Evolutionary conservation across 2,113 vertebrate genomes (phyloP).

Genomic region (Myodes glareolus): DNA sequence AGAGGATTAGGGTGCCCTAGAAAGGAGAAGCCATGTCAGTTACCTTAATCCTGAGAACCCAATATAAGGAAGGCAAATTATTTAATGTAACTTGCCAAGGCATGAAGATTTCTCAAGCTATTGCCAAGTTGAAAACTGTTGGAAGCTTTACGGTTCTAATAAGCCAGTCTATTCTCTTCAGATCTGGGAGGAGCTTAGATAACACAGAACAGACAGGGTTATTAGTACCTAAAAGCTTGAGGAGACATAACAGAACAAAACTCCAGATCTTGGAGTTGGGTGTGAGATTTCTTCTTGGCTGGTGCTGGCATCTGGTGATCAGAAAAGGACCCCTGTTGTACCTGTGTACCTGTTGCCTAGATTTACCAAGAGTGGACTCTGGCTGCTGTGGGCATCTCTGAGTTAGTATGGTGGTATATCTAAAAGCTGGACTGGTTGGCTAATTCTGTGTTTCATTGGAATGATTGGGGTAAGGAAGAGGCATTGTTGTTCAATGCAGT

Average conservation of each 20-base stretch:
- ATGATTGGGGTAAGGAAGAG: background rate
- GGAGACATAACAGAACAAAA: background rate
- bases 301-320: background rate
- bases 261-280: background rate
- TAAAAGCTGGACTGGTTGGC: background rate
- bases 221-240: background rate
- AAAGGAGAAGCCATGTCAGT: background rate
- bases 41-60: background rate
- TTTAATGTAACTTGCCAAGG: background rate
- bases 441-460: background rate
- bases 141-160: background rate
- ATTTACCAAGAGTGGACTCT: background rate
- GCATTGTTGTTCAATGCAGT: too few relatives aligned
- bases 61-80: background rate
- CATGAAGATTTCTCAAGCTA: background rate
- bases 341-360: background rate
- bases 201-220: too few relatives aligned
- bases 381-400: background rate
- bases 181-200: background rate
- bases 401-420: background rate
- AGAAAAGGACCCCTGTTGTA: background rate
- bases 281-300: background rate
- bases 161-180: background rate
- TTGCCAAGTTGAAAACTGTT: background rate
- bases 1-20: background rate